Evolutionary conservation across 2,888 invertebrate species (phyloP), one percentile per base, ranked within the genome.

Genomic region (Balanococcus diminutus): DNA sequence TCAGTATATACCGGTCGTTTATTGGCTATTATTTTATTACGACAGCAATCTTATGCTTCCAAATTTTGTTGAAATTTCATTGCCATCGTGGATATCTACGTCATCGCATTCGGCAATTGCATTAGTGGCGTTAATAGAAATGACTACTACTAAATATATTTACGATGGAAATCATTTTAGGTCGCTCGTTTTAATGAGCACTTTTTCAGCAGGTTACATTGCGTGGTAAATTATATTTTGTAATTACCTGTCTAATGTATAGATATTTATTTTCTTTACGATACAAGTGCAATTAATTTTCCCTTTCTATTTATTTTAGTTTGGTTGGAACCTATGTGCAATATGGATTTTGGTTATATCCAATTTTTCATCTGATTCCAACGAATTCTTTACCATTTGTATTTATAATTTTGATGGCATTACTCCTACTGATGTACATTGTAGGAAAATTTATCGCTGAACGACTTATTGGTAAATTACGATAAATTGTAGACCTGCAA

Each of bases 281-380:
- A n/a, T n/a, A n/a, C n/a, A n/a, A n/a, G n/a, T n/a, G n/a, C n/a
- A n/a, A n/a, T n/a, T n/a, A n/a, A n/a, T n/a, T n/a, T 11, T 39
- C 5, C 5, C 39, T 39, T 8, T 39, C 11, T 8, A 39, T 11
- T 39, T 8, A 31, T 67, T 32, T 72, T 72, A 72, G 72, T 8
- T n/a, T 72, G 2, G 8, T 72, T 31, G 72, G 32, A 16, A 72
- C 72, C 11, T 72, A 72, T 32, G 14, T 28, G 16, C 31, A 72
- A 72, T 32, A 72, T 31, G 72, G 72, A 16, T 72, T 72, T 72
- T 72, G 72, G 72, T n/a, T 72, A 32, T 72, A 72, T 5, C 72
- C 72, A 4, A 6, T 72, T 31, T 72, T 72, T 16, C 28, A 72
- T 72, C 32, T 32, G 32, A 1, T 72, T 72, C 32, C 31, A 3